A percentile compares a stretch with the other conserved stretches of the same genome.
Conservation (phyloP, 2,888 invertebrate species). For the Conus canariensis region DNA sequence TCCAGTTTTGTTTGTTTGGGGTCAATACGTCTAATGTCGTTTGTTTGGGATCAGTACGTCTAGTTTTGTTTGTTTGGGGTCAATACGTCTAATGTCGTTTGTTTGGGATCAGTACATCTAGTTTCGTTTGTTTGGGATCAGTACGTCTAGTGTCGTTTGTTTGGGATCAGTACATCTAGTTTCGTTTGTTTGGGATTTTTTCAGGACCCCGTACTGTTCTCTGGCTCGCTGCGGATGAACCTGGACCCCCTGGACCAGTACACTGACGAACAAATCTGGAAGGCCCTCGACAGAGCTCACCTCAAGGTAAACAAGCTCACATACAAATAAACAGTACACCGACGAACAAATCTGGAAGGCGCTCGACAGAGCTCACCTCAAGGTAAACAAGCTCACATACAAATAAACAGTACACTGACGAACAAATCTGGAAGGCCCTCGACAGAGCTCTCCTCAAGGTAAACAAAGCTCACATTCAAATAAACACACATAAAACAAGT, state of each 20-base stretch:
- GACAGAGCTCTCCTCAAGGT: conserved; percentile 38
- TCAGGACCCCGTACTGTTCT: conserved; percentile 39
- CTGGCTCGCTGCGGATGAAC: conserved; percentile 40
- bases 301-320: conserved; percentile 26
- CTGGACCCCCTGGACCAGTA: conserved; percentile 41
- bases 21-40: no score
- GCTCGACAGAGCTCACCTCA: conserved; percentile 17
- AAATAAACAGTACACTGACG: conserved; percentile 29
- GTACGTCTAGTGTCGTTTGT: no score
- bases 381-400: neutral
- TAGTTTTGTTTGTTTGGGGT: neutral
- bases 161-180: no score
- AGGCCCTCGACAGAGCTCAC: conserved; percentile 34
- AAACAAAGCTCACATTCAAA: no score
- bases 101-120: no score
- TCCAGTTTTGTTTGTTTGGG: no score
- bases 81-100: no score
- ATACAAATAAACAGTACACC: conserved; percentile 6
- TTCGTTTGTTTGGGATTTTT: neutral
- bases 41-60: no score
- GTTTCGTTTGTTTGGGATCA: no score
- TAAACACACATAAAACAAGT: no score
- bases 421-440: conserved; percentile 39
- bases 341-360: conserved; percentile 40
- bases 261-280: conserved; percentile 39